A percentile compares a stretch with the other conserved stretches of the same genome.
phyloP scores from a whole-genome alignment of 2,797 vertebrate species.

The Rhincodon typus region DNA sequence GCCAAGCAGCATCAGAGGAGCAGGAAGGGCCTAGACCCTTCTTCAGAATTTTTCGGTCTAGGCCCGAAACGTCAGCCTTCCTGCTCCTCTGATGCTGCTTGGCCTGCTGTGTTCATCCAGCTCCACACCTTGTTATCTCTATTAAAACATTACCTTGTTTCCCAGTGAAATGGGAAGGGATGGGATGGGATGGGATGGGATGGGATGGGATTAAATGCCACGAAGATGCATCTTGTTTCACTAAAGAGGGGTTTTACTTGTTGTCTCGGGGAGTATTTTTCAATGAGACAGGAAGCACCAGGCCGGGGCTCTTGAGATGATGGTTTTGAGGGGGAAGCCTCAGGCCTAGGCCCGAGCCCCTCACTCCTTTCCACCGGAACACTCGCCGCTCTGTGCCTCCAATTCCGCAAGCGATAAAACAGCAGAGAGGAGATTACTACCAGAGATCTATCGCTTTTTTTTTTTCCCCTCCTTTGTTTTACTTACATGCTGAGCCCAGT shows the following conservation, averaged over 20 bases:
- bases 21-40: too few species aligned
- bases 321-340: not conserved
- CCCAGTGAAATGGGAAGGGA: not conserved
- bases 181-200: too few species aligned
- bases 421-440: too few species aligned
- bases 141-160: not conserved
- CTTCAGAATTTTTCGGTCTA: too few species aligned
- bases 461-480: not conserved
- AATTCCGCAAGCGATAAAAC: not conserved
- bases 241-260: not conserved
- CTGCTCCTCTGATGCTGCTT: too few species aligned
- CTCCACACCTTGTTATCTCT: too few species aligned
- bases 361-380: not conserved
- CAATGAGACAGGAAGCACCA: not conserved
- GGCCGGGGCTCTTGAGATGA: not conserved
- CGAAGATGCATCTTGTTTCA: not conserved
- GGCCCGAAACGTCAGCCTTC: too few species aligned
- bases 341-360: not conserved
- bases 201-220: too few species aligned
- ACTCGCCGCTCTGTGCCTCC: not conserved
- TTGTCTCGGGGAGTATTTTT: too few species aligned
- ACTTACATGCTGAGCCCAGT: slow-evolving; percentile 6
- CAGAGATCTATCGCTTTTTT: not conserved
- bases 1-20: too few species aligned
- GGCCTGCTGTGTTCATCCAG: too few species aligned